Conservation (phyloP, 2,797 vertebrate genomes). For the Gallirallus australis region DNA sequence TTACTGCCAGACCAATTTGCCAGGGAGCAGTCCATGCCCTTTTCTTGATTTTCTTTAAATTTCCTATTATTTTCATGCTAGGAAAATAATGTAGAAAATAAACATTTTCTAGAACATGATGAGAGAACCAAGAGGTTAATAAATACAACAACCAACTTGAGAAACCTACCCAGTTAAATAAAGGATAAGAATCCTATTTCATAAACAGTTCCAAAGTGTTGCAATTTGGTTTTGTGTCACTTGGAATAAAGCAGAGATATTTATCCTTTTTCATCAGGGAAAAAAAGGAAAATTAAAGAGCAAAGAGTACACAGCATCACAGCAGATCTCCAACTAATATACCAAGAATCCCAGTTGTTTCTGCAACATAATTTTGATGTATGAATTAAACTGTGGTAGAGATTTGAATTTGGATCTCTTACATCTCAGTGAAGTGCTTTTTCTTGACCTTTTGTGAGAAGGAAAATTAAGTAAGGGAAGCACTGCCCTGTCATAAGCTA, state of each 20-base stretch:
- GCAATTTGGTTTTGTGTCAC: neutral
- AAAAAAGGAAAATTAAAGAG: neutral
- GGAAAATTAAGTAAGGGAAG: neutral
- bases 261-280: neutral
- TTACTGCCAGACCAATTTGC: neutral
- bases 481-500: neutral
- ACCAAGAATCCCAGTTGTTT: neutral
- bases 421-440: neutral
- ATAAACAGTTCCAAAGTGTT: neutral
- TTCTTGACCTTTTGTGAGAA: neutral
- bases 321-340: neutral
- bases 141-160: neutral
- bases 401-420: neutral
- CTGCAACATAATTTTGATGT: neutral
- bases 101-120: neutral
- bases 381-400: neutral
- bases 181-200: neutral
- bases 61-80: neutral
- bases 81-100: constrained; percentile 1
- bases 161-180: neutral
- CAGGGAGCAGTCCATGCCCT: neutral
- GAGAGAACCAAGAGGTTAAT: neutral
- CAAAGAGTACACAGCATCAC: neutral
- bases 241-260: neutral
- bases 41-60: constrained; percentile 1